A percentile compares a stretch with the other conserved stretches of the same genome.
These are phyloP conservation scores for Grallaria varia DNA, from an alignment of 2,113 vertebrate genomes.

Conservation along the genomic window DNA sequence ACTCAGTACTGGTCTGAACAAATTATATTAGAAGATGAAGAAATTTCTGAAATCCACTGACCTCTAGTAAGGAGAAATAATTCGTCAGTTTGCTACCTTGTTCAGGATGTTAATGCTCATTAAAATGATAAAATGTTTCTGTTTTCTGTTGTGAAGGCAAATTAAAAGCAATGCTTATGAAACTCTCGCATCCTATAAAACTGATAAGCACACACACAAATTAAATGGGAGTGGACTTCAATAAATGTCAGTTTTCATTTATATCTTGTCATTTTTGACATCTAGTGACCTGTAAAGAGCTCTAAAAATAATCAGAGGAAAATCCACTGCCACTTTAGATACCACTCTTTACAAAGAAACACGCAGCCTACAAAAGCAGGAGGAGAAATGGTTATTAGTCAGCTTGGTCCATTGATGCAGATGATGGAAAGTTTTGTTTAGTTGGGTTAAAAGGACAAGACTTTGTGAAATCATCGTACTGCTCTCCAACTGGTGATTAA, in stretches of 20 bases:
- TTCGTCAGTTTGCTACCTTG: neutral
- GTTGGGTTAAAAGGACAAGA: neutral
- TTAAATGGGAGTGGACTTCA: neutral
- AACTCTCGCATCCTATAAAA: neutral
- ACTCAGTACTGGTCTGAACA: neutral
- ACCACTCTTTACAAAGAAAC: neutral
- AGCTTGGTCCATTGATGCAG: neutral
- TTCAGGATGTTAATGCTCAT: neutral
- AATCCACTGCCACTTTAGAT: neutral
- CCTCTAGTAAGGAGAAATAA: neutral
- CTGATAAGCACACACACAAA: neutral
- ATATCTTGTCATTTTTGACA: conserved; percentile 8
- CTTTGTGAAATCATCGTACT: neutral
- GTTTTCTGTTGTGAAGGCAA: neutral
- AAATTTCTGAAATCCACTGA: neutral
- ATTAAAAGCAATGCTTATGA: neutral
- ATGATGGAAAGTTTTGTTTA: neutral
- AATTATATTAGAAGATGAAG: neutral
- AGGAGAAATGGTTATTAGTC: neutral
- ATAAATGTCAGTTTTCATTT: conserved; percentile 26
- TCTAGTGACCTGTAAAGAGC: conserved; percentile 13
- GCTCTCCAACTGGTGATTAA: neutral
- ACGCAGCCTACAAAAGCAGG: neutral
- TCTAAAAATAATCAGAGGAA: conserved; percentile 6
- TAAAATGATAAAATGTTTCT: neutral